Evolutionary conservation across 2,888 invertebrate genomes (phyloP), one percentile per base, ranked within the genome.

Genomic region (Trissolcus brochymenae): DNA sequence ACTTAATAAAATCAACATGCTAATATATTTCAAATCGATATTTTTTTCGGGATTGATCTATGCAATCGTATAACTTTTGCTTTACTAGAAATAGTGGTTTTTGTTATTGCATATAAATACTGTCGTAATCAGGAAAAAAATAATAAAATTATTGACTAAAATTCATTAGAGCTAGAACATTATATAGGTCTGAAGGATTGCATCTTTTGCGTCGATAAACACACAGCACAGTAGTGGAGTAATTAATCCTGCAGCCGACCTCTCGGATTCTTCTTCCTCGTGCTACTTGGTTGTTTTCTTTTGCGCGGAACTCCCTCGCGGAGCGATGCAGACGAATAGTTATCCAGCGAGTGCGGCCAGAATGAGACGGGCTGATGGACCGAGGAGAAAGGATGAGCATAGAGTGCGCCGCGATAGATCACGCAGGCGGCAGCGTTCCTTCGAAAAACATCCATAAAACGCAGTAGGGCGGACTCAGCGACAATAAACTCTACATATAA

Each of bases 381-480:
- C 65, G 49, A 40, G 40, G 72, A 59, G 60, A 50, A 60, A 60
- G 65, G 57, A 19, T 49, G 70, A 53, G 60, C 65, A 56, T 55
- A 21, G 72, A 72, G 72, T 72, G 72, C 79, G 79, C 79, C 81
- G 85, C 88, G 86, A 89, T 88, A 89, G 88, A 88, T 88, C 88
- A 88, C 88, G 85, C 86, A 84, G 86, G 86, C 85, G 87, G 87
- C 87, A 87, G 87, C 83, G 85, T 85, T 88, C 88, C 89, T 89
- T 89, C 88, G 89, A 89, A 89, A 89, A 89, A 89, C 89, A 89
- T 89, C 89, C 89, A 89, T 89, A 89, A 89, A 89, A 89, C 88
- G 89, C 89, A 89, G 89, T 89, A 89, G 89, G 89, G 89, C 88
- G 89, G 88, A 88, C 88, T 88, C 88, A 87, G 89, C 88, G 89